Conservation (phyloP, 2,888 invertebrate species). For the Archips crataeganus region DNA sequence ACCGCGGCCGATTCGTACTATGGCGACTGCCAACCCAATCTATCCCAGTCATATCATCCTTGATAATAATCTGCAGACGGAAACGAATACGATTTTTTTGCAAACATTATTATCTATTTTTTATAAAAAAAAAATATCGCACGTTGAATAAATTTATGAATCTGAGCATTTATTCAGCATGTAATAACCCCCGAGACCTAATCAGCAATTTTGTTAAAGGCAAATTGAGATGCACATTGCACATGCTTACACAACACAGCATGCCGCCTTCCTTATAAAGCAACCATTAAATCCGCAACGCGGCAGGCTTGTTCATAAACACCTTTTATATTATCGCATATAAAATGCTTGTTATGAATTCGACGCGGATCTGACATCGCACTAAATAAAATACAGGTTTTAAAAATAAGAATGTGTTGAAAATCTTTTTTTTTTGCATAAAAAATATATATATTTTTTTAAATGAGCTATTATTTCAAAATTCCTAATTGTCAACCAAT, state of each 20-base stretch:
- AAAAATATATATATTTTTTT: no score
- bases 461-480: no score
- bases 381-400: neutral
- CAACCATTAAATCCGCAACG: conserved; percentile 34
- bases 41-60: no score
- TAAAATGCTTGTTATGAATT: conserved; percentile 25
- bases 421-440: no score
- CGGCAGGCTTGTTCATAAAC: conserved; percentile 29
- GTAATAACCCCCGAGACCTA: neutral
- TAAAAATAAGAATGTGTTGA: no score
- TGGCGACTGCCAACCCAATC: no score
- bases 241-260: conserved; percentile 18
- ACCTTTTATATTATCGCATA: conserved; percentile 25
- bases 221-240: conserved; percentile 27
- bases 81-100: no score
- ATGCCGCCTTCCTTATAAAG: conserved; percentile 21
- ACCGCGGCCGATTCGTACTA: no score
- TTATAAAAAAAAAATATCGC: no score
- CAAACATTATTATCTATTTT: no score
- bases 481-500: no score
- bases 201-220: conserved; percentile 5
- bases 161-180: neutral
- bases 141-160: neutral
- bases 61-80: neutral
- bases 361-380: neutral